A percentile compares a stretch with the other conserved stretches of the same genome.
phyloP scores from a whole-genome alignment of 2,797 vertebrate genomes.

The Alosa sapidissima region DNA sequence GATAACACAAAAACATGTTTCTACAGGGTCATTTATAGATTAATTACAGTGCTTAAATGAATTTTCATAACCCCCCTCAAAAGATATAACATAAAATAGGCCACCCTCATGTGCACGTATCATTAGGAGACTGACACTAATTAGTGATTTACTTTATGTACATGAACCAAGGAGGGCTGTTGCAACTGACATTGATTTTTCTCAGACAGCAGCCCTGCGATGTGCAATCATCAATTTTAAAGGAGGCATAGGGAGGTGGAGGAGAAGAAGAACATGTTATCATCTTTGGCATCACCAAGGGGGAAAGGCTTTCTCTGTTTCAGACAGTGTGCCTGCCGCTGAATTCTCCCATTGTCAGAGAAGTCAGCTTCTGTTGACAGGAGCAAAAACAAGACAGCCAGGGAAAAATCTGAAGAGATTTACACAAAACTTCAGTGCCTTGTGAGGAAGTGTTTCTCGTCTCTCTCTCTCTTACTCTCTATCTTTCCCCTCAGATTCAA shows the following conservation, averaged over 20 bases:
- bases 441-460: neutral
- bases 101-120: neutral
- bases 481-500: neutral
- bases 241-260: neutral
- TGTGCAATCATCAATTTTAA: conserved; percentile 22
- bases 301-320: neutral
- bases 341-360: conserved; percentile 54
- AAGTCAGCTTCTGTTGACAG: conserved; percentile 62
- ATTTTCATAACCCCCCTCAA: neutral
- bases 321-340: conserved; percentile 17
- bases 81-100: neutral
- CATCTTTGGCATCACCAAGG: neutral
- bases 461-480: neutral
- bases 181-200: neutral
- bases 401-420: conserved; percentile 48
- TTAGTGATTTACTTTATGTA: neutral
- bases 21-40: neutral
- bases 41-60: neutral
- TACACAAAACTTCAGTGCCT: conserved; percentile 54
- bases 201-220: neutral
- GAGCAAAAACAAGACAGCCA: conserved; percentile 43
- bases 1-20: neutral
- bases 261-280: neutral
- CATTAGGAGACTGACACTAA: conserved; percentile 7
- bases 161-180: neutral